Conservation (phyloP, 2,888 invertebrate species). For the Agelastica alni region DNA sequence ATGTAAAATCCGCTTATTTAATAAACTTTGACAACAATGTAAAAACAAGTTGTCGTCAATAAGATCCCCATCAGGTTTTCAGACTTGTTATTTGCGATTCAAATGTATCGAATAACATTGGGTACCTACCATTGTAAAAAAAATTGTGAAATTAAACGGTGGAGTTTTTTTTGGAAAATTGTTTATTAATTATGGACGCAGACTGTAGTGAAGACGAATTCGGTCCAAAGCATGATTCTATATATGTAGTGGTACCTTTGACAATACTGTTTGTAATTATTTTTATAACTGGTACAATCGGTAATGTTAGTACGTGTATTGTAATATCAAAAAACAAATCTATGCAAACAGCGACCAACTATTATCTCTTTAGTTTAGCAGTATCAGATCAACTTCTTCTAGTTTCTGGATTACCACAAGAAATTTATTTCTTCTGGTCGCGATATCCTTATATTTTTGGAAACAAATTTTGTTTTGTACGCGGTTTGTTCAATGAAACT, state of each 20-base stretch:
- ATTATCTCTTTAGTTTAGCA: slow-evolving; percentile 83
- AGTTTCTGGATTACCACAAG: slow-evolving; percentile 79
- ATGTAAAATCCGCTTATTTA: no score
- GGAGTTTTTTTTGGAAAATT: no score
- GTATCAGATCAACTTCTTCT: slow-evolving; percentile 80
- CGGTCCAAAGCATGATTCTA: slow-evolving; percentile 41
- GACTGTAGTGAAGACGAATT: slow-evolving; percentile 33
- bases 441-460: slow-evolving; percentile 81
- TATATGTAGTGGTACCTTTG: slow-evolving; percentile 65
- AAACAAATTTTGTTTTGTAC: slow-evolving; percentile 75
- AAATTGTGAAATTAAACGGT: no score
- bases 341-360: slow-evolving; percentile 82
- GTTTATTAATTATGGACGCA: no score
- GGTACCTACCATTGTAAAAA: no score
- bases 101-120: no score
- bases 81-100: no score
- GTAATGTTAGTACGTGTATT: slow-evolving; percentile 82
- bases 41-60: no score
- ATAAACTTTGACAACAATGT: no score
- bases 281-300: slow-evolving; percentile 77
- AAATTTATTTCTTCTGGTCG: slow-evolving; percentile 78
- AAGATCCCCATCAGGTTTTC: no score
- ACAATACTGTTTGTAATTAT: slow-evolving; percentile 78
- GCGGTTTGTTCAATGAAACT: slow-evolving; percentile 80
- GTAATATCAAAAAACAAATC: slow-evolving; percentile 81